Evolutionary conservation across 2,888 invertebrate genomes (phyloP), one percentile per base, ranked within the genome.

Genomic region (Meandrusa payeni): DNA sequence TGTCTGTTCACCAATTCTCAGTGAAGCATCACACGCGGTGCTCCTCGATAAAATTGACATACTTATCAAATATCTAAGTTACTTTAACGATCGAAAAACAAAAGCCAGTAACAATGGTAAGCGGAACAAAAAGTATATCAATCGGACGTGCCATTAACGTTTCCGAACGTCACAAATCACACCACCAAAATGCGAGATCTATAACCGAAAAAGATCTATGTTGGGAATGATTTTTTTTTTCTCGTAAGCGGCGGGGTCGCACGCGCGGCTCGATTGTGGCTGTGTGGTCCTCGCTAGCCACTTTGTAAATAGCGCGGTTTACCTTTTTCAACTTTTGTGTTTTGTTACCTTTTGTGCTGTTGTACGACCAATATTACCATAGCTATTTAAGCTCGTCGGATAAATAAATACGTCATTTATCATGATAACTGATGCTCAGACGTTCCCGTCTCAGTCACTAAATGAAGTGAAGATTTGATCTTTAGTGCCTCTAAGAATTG

Each of bases 221-320:
- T 68, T 79, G 78, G 71, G 82, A 85, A 83, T 76, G 71, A 67
- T 76, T 82, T 67, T 77, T n/a, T n/a, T 82, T 72, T 70, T 81
- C 69, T 69, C 65, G 68, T 65, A 57, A 76, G 76, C 80, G 77
- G 73, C 67, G 64, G 71, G 76, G 82, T 78, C 83, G 87, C 86
- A 85, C 87, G 86, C 86, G 86, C 86, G 87, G 86, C 77, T 68
- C 83, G 83, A 85, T 85, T 87, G 85, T 80, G 80, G 76, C 76
- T 86, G 87, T 86, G 86, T 86, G 87, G 86, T 86, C 86, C 83
- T 74, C 82, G 81, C 86, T 80, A 78, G 86, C 86, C 87, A 86
- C 86, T 87, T 87, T 87, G 87, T 87, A 87, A 87, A 87, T 87
- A 87, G 83, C 85, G 87, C 87, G 87, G 86, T 87, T 86, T 86